A percentile compares a stretch with the other conserved stretches of the same genome.
phyloP scores from a whole-genome alignment of 2,113 vertebrate species.

The Mus musculus region DNA sequence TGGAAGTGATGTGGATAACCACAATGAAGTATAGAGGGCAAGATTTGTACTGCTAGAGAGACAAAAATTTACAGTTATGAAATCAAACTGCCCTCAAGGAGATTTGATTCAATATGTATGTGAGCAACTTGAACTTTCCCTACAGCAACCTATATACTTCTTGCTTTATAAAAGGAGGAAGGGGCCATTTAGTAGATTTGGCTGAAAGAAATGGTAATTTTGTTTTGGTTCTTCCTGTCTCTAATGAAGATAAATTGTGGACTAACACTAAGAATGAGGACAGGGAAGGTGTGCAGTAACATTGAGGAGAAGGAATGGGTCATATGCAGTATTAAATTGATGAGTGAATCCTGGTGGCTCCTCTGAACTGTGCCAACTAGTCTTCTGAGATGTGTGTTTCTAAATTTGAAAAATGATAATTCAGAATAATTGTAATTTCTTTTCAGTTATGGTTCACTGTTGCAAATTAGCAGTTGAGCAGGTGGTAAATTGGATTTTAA shows the following conservation, averaged over 20 bases:
- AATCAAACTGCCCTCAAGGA: neutral
- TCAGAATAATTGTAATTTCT: neutral
- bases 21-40: neutral
- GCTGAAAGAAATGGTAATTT: neutral
- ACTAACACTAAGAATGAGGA: neutral
- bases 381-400: neutral
- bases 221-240: neutral
- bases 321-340: neutral
- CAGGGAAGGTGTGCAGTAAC: neutral
- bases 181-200: neutral
- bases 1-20: neutral
- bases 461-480: conserved; percentile 8
- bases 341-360: neutral
- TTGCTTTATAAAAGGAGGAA: neutral
- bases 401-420: neutral
- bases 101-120: neutral
- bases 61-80: neutral
- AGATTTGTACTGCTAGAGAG: neutral
- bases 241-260: neutral
- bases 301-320: neutral
- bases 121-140: neutral
- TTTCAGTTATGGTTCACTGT: neutral
- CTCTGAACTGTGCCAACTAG: neutral
- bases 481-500: conserved; percentile 22
- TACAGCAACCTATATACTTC: neutral